Base-by-base conservation (phyloP, 2,113 vertebrate species). In the Fukomys damarensis region DNA sequence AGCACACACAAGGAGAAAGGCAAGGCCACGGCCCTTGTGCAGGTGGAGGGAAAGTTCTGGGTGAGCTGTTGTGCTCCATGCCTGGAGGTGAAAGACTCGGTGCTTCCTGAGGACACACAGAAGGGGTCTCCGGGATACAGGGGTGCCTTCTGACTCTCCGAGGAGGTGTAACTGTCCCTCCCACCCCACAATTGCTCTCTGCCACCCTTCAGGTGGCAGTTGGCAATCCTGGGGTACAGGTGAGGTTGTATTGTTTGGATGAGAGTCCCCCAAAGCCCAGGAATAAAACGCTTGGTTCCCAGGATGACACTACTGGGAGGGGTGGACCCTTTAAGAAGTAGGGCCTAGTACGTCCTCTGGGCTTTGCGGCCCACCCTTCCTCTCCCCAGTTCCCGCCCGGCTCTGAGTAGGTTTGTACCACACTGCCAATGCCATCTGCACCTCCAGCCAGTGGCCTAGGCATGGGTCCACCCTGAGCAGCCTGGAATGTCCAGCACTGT, bases 1-100 rank as follows among this genome's bases (percentile, higher is more conserved):
- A 7, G 12, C 2, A 41, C 59, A 10, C 0, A 1, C 2, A 3
- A 20, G 52, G 19, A 54, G 1, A 10, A n/a, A n/a, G 30, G 3
- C 1, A 30, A 30, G 24, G 5, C n/a, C 11, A 9, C 7, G 0
- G 0, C 1, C 58, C 38, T 76, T 19, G 1, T 0, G 0, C 10
- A 22, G 49, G 4, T 1, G 26, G 9, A 2, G 0, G 28, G 46
- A 3, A 20, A 24, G 63, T 19, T 54, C 90, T 16, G 24, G 43
- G 2, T 19, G 10, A 0, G 13, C 0, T 46, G 30, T 7, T 8
- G 58, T 22, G 17, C 52, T 83, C 58, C 66, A 14, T 5, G 35
- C 54, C n/a, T 22, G 38, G 7, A 56, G 22, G 19, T 41, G 46
- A 54, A 46, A 74, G 19, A 13, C 54, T 13, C 35, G 17, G 63